These are phyloP conservation scores for Bujurquina vittata DNA, from an alignment of 2,113 vertebrate genomes.

Conservation along the genomic window DNA sequence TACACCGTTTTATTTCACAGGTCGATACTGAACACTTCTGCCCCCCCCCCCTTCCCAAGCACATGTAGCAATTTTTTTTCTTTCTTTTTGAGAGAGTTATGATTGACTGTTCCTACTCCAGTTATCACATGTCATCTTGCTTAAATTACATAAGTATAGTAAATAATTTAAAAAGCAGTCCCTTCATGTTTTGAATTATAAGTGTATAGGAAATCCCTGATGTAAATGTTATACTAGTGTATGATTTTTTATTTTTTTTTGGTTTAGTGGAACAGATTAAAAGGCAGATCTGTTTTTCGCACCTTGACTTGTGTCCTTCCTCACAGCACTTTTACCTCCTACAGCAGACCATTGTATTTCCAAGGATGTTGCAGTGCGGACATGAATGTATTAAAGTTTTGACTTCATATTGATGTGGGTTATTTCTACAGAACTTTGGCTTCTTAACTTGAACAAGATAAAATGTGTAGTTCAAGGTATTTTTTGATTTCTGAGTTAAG, in stretches of 20 bases:
- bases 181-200: constrained; percentile 36
- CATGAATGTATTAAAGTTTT: neutral
- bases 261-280: constrained; percentile 65
- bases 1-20: constrained; percentile 55
- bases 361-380: neutral
- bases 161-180: constrained; percentile 6
- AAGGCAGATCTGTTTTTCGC: constrained; percentile 33
- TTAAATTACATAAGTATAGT: constrained; percentile 18
- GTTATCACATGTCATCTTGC: constrained; percentile 8
- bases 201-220: constrained; percentile 15
- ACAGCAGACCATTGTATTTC: neutral
- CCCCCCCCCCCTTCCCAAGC: constrained; percentile 5
- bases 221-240: constrained; percentile 32
- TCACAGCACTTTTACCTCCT: neutral
- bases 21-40: constrained; percentile 74
- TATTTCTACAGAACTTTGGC: neutral
- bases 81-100: neutral
- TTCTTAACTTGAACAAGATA: neutral
- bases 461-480: neutral
- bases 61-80: neutral
- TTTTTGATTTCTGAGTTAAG: constrained; percentile 5
- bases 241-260: no score
- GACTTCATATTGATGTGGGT: neutral
- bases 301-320: constrained; percentile 41
- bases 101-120: constrained; percentile 23